These are phyloP conservation scores for Drosophila nikananu DNA, from an alignment of 1,140 invertebrate species.

Conservation along the genomic window DNA sequence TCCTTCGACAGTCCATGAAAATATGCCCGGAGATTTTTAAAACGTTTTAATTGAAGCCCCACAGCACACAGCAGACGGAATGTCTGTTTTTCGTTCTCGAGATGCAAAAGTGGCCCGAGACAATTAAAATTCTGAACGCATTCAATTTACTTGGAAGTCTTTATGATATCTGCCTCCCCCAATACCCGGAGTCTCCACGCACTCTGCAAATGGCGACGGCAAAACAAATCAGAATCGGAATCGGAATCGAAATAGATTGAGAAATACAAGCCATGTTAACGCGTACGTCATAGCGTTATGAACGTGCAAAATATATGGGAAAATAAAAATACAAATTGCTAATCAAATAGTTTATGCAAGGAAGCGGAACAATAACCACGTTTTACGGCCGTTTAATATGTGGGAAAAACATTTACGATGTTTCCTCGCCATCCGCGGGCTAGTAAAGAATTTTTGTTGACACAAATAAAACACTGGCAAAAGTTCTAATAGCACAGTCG, in stretches of 20 bases:
- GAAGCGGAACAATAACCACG: constrained; percentile 37
- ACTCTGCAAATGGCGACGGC: constrained; percentile 53
- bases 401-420: constrained; percentile 61
- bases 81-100: constrained; percentile 78
- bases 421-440: constrained; percentile 24
- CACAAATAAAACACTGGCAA: constrained; percentile 55
- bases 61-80: constrained; percentile 67
- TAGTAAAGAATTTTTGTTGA: constrained; percentile 41
- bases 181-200: not conserved
- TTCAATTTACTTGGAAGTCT: constrained; percentile 72
- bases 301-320: constrained; percentile 39
- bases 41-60: constrained; percentile 78
- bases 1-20: constrained; percentile 80
- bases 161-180: constrained; percentile 20
- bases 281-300: constrained; percentile 7
- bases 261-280: constrained; percentile 13
- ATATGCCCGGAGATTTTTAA: constrained; percentile 78
- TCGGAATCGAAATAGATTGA: constrained; percentile 13
- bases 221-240: constrained; percentile 20
- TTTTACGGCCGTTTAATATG: constrained; percentile 55
- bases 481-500: constrained; percentile 60
- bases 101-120: constrained; percentile 75
- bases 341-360: constrained; percentile 42
- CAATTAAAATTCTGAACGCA: constrained; percentile 78
- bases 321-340: constrained; percentile 7